phyloP scores from a whole-genome alignment of 2,113 vertebrate species.

The Stictonetta naevosa region DNA sequence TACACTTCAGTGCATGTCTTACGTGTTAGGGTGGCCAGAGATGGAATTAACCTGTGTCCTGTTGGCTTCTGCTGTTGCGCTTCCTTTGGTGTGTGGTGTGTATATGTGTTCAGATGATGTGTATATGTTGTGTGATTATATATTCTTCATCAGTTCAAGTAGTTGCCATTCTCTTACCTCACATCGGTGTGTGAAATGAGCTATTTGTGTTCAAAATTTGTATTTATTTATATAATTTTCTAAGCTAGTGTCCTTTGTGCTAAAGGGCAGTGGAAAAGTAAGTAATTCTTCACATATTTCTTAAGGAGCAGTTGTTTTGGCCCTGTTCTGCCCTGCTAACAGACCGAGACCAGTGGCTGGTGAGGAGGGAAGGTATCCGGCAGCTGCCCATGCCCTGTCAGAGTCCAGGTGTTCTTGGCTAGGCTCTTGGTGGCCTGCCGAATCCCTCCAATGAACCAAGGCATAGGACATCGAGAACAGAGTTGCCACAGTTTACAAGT shows the following conservation, averaged over 20 bases:
- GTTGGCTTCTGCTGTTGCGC: not conserved
- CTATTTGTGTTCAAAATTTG: not conserved
- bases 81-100: accelerated
- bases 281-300: not conserved
- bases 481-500: not conserved
- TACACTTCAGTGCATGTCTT: not conserved
- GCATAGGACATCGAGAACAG: not conserved
- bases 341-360: no score
- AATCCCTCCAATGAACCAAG: not conserved
- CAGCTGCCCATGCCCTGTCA: not conserved
- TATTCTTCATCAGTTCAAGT: not conserved
- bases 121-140: not conserved
- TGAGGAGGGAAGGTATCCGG: not conserved
- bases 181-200: not conserved
- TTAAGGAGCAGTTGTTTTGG: not conserved
- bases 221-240: not conserved
- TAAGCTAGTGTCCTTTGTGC: not conserved
- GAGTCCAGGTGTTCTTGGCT: not conserved
- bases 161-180: accelerated
- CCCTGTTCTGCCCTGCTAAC: not conserved
- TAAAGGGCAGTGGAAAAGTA: not conserved
- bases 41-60: not conserved
- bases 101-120: accelerated
- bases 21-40: not conserved
- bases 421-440: not conserved